Percentiles rank a stretch among this genome's conserved stretches.
Evolutionary conservation across 1,140 invertebrate species (phyloP).

Genomic region (Meloidogyne exigua): DNA sequence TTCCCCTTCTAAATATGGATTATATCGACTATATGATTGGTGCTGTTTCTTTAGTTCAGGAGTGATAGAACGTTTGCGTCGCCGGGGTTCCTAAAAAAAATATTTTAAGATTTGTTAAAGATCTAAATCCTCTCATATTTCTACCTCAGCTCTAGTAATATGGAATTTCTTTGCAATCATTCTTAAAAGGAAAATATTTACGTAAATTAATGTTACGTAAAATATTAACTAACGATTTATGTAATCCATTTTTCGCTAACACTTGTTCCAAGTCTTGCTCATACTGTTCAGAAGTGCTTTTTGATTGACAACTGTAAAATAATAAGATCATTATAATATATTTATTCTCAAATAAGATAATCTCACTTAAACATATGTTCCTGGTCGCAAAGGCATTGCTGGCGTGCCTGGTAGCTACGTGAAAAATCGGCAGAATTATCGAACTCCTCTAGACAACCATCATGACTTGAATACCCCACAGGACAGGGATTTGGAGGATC

Average conservation of each 20-base stretch:
- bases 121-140: conserved; percentile 7
- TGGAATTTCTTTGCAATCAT: conserved; percentile 79
- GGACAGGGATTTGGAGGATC: conserved; percentile 98
- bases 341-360: conserved; percentile 18
- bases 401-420: conserved; percentile 83
- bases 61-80: conserved; percentile 57
- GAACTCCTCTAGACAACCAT: conserved; percentile 86
- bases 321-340: conserved; percentile 30
- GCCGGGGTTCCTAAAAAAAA: conserved; percentile 46
- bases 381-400: conserved; percentile 93
- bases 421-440: conserved; percentile 94
- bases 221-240: conserved; percentile 68
- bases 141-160: conserved; percentile 68
- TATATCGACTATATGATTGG: conserved; percentile 37
- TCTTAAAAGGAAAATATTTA: conserved; percentile 14
- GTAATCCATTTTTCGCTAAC: conserved; percentile 63
- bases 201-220: no score
- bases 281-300: conserved; percentile 63
- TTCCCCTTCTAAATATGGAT: conserved; percentile 64
- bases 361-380: conserved; percentile 95
- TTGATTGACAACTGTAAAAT: conserved; percentile 49
- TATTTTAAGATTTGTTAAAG: background rate
- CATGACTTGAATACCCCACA: conserved; percentile 69
- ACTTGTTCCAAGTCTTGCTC: conserved; percentile 65
- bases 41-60: conserved; percentile 28